phyloP scores from a whole-genome alignment of 2,888 invertebrate genomes.

The Hemicrepidius hirtus region DNA sequence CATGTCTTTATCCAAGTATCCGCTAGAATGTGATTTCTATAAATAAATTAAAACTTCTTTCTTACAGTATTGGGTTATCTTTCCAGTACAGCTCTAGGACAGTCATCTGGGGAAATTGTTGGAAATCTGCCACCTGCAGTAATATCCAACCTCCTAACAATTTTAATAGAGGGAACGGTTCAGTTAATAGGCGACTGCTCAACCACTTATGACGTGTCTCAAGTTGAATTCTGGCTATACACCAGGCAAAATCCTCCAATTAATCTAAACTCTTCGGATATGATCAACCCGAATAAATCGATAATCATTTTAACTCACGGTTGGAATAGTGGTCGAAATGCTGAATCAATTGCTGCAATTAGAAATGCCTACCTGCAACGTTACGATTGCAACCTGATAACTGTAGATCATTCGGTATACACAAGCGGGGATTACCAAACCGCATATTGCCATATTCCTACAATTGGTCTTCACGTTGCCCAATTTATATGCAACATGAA shows the following conservation, averaged over 20 bases:
- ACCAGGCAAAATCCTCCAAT: background rate
- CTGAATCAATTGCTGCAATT: background rate
- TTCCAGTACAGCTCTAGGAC: no score
- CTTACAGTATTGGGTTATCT: no score
- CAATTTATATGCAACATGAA: background rate
- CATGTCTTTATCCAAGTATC: no score
- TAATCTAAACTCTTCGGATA: background rate
- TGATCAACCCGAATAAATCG: background rate
- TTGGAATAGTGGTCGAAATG: background rate
- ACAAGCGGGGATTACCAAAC: background rate
- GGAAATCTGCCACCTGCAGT: background rate
- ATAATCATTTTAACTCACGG: background rate
- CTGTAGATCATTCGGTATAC: background rate
- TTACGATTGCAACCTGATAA: slow-evolving; percentile 3
- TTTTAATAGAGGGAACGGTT: background rate
- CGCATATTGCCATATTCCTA: background rate
- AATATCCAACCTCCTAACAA: background rate
- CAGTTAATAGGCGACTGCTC: slow-evolving; percentile 13
- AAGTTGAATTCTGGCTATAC: slow-evolving; percentile 19
- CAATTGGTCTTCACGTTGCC: background rate
- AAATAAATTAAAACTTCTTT: no score
- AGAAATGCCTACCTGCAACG: background rate
- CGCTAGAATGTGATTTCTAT: no score
- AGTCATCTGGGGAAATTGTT: no score
- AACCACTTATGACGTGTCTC: background rate